Evolutionary conservation across 2,797 vertebrate genomes (phyloP).

Genomic region (Dendrocincla tyrannina): DNA sequence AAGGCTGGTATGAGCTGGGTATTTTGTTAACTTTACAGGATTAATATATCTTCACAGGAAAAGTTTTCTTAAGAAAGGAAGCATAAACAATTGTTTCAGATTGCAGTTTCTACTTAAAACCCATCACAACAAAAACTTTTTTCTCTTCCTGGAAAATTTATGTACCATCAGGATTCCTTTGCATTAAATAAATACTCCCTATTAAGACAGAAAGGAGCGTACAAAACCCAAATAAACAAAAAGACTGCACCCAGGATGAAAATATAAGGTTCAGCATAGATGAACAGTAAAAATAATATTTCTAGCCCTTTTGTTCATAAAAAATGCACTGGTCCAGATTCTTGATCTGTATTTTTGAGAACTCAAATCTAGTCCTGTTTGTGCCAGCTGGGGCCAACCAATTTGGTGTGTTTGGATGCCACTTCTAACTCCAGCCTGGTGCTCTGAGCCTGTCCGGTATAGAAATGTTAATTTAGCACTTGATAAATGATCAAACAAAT

Average conservation of each 20-base stretch:
- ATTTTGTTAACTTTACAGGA: background rate
- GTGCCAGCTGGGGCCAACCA: background rate
- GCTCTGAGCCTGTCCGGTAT: background rate
- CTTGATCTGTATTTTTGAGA: background rate
- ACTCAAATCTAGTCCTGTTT: background rate
- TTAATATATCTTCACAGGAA: background rate
- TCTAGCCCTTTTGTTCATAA: background rate
- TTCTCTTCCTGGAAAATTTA: background rate
- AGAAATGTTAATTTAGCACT: background rate
- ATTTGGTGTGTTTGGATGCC: background rate
- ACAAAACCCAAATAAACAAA: background rate
- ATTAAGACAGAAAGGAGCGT: background rate
- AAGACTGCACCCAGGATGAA: background rate
- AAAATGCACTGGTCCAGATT: background rate
- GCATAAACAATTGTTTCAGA: background rate
- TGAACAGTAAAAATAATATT: background rate
- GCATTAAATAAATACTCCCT: background rate
- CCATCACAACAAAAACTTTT: background rate
- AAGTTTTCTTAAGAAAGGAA: background rate
- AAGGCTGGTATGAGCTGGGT: background rate
- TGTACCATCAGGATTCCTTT: background rate
- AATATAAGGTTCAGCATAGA: background rate
- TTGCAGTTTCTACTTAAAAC: background rate
- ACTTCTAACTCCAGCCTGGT: background rate
- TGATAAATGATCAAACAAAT: background rate